Conservation (phyloP, 2,888 invertebrate genomes). For the Tetranychus piercei region DNA sequence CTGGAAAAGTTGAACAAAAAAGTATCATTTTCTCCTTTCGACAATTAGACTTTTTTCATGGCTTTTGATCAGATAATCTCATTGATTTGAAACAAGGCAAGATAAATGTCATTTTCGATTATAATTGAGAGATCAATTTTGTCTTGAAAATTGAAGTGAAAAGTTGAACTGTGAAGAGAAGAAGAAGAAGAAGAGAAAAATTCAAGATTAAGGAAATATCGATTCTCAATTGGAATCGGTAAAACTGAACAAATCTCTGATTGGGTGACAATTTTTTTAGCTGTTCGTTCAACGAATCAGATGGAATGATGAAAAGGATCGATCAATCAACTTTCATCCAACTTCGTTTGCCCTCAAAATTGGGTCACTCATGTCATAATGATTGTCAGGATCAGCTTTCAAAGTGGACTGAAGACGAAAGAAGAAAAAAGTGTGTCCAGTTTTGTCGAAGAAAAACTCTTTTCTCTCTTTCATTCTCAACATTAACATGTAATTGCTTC, state of each 20-base stretch:
- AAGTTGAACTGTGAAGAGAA: too few species aligned
- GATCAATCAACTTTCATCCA: background rate
- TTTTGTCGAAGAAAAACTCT: background rate
- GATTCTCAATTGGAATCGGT: too few species aligned
- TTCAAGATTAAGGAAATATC: too few species aligned
- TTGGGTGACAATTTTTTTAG: background rate
- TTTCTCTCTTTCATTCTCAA: background rate
- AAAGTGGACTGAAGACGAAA: background rate
- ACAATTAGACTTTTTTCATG: too few species aligned
- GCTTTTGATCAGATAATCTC: too few species aligned
- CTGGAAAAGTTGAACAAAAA: too few species aligned
- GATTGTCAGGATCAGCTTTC: background rate
- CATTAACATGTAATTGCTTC: background rate
- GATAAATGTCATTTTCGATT: too few species aligned
- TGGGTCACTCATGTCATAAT: background rate
- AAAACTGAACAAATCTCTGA: background rate
- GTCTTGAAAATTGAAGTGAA: too few species aligned
- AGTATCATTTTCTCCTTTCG: too few species aligned
- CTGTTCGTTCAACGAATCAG: background rate
- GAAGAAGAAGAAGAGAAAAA: too few species aligned
- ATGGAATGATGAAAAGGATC: background rate
- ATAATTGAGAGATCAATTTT: too few species aligned
- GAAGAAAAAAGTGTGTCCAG: background rate
- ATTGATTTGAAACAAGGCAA: too few species aligned
- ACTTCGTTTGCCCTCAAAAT: background rate